A percentile compares a stretch with the other conserved stretches of the same genome.
Evolutionary conservation across 1,140 invertebrate genomes (phyloP).

Genomic region (Brachionus calyciflorus): DNA sequence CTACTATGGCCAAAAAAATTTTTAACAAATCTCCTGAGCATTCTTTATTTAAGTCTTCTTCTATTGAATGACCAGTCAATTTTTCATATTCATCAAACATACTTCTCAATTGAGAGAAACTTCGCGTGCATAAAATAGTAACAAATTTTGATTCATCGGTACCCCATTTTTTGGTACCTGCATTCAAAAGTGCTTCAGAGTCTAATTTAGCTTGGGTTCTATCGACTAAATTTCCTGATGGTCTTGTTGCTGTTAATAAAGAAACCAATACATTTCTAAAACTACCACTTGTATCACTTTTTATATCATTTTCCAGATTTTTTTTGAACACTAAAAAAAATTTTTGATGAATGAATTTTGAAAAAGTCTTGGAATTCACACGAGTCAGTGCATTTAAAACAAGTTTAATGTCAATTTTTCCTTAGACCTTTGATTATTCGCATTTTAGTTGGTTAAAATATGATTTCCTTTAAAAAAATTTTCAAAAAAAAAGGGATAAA

Average conservation of each 20-base stretch:
- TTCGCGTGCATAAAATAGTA: constrained; percentile 18
- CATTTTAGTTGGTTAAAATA: no score
- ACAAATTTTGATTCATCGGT: constrained; percentile 45
- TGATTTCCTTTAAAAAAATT: no score
- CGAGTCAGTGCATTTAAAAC: no score
- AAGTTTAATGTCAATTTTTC: no score
- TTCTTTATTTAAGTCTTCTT: constrained; percentile 37
- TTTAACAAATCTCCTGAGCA: constrained; percentile 37
- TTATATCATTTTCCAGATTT: constrained; percentile 59
- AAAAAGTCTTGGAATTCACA: no score
- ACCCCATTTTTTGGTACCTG: constrained; percentile 41
- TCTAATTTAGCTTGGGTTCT: constrained; percentile 42
- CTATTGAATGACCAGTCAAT: constrained; percentile 43
- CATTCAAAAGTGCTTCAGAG: constrained; percentile 9
- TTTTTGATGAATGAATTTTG: no score
- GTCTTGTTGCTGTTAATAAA: constrained; percentile 47
- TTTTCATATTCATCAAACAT: constrained; percentile 45
- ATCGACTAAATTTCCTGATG: constrained; percentile 25
- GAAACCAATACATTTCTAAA: constrained; percentile 59
- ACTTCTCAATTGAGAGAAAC: constrained; percentile 21
- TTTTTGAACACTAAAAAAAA: constrained; percentile 58
- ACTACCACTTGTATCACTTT: constrained; percentile 61
- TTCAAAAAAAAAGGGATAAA: no score
- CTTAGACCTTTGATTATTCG: no score
- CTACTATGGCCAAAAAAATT: constrained; percentile 37